phyloP scores from a whole-genome alignment of 2,797 vertebrate species.

The Cheirogaleus major region DNA sequence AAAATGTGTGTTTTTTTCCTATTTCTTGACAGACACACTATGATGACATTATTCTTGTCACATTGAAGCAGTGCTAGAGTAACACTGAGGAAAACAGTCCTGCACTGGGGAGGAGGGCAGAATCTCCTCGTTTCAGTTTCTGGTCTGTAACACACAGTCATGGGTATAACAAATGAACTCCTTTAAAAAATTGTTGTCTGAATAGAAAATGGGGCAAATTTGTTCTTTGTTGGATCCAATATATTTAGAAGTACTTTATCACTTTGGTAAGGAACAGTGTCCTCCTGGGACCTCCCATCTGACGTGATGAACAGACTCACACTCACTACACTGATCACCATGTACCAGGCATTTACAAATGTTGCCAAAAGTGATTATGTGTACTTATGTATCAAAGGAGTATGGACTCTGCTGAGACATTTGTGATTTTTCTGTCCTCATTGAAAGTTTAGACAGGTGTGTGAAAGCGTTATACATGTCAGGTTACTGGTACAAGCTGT shows the following conservation, averaged over 20 bases:
- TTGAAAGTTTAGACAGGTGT: not conserved
- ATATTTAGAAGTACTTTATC: not conserved
- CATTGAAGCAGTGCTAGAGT: not conserved
- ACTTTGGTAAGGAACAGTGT: not conserved
- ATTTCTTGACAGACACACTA: not conserved
- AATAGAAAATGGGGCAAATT: conserved; percentile 11
- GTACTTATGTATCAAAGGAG: not conserved
- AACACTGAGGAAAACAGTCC: not conserved
- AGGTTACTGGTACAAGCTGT: not conserved
- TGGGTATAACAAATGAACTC: not conserved
- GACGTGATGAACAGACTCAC: not conserved
- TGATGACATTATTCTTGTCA: not conserved
- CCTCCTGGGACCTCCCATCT: not conserved
- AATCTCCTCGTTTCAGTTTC: not conserved
- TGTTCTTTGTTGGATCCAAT: not conserved
- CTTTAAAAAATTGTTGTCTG: conserved; percentile 57
- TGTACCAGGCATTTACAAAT: not conserved
- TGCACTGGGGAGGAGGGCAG: not conserved
- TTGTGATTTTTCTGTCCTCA: not conserved
- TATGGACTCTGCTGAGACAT: not conserved
- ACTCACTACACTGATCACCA: not conserved
- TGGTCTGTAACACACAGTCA: not conserved
- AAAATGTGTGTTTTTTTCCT: not conserved
- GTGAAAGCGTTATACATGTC: not conserved
- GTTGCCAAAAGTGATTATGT: not conserved